These are phyloP conservation scores for Palythoa heliodiscus DNA, from an alignment of 92 coral and sea anemone genomes.

Conservation along the genomic window DNA sequence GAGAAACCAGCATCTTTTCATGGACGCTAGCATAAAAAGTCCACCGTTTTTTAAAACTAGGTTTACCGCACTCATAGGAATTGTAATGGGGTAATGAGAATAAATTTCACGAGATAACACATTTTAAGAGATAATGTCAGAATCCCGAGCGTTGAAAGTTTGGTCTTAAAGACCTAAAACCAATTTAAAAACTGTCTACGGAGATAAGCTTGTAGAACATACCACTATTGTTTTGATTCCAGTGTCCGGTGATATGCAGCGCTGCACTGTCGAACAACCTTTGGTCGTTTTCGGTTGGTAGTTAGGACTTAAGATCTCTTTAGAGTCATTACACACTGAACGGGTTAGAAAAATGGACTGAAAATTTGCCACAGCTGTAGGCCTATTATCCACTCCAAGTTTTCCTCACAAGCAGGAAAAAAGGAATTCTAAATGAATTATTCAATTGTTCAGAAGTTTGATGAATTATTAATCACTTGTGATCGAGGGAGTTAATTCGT, in stretches of 20 bases:
- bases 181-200: conserved; percentile 16
- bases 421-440: conserved; percentile 77
- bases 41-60: conserved; percentile 81
- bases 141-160: conserved; percentile 40
- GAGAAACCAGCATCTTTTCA: conserved; percentile 35
- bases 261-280: conserved; percentile 61
- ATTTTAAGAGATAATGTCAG: background rate
- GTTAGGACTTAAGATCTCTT: conserved; percentile 87
- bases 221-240: conserved; percentile 5
- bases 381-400: conserved; percentile 68
- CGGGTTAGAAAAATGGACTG: conserved; percentile 89
- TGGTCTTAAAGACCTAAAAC: conserved; percentile 21
- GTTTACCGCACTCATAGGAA: conserved; percentile 17
- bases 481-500: conserved; percentile 72
- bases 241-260: conserved; percentile 25
- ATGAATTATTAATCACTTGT: conserved; percentile 59
- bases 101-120: background rate
- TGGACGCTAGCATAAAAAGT: conserved; percentile 63
- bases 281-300: conserved; percentile 81
- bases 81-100: background rate
- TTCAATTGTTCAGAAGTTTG: conserved; percentile 75
- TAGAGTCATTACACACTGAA: conserved; percentile 97
- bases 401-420: conserved; percentile 75
- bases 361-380: conserved; percentile 88
- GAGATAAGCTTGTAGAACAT: conserved; percentile 21